A percentile compares a stretch with the other conserved stretches of the same genome.
Conservation (phyloP, 2,113 vertebrate genomes). For the Albula goreensis region DNA sequence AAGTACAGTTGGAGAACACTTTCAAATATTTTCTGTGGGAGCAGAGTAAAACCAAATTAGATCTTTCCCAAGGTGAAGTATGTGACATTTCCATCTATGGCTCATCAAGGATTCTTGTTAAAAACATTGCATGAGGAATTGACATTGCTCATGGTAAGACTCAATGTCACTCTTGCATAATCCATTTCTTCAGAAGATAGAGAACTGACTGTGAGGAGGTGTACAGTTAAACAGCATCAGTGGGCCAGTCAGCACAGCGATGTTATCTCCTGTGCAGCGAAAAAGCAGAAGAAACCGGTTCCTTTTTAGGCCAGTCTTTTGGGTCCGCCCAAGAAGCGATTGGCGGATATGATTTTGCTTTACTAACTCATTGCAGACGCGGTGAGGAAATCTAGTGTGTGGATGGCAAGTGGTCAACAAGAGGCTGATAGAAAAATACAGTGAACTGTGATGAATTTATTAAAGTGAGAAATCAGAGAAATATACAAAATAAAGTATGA, state of each 20-base stretch:
- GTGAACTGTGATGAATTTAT: too few relatives aligned
- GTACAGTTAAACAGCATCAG: conserved; percentile 2
- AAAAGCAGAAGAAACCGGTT: conserved; percentile 42
- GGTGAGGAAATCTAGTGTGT: conserved; percentile 4
- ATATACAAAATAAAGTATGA: too few relatives aligned
- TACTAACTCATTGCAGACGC: not conserved
- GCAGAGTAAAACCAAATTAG: not conserved
- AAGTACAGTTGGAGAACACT: not conserved
- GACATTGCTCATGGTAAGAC: not conserved
- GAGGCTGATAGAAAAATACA: too few relatives aligned
- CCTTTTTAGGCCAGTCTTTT: conserved; percentile 33
- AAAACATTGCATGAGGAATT: not conserved
- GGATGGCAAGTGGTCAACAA: too few relatives aligned
- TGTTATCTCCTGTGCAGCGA: conserved; percentile 3
- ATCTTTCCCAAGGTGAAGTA: too few relatives aligned
- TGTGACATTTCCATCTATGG: not conserved
- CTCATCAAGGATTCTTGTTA: not conserved
- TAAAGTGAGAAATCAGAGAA: too few relatives aligned
- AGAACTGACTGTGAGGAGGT: not conserved
- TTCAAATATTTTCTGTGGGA: not conserved
- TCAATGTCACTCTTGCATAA: not conserved
- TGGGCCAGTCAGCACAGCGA: not conserved
- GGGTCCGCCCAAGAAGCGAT: conserved; percentile 12
- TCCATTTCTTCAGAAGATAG: conserved; percentile 1
- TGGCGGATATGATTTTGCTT: conserved; percentile 13